Percentiles rank a stretch among this genome's conserved stretches.
Conservation (phyloP, 2,888 invertebrate genomes). For the Melanophora roralis region DNA sequence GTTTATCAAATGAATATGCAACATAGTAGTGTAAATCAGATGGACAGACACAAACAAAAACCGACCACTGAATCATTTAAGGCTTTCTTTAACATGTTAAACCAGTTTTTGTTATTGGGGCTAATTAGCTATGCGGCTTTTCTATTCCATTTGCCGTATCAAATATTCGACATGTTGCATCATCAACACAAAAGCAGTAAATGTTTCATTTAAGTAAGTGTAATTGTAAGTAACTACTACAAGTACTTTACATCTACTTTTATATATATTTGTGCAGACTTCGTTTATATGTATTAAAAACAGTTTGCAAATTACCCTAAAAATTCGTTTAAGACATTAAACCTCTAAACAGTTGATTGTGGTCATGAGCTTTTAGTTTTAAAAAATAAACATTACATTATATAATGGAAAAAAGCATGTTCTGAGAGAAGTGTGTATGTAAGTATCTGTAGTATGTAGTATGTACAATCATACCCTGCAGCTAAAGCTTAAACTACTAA, state of each 20-base stretch:
- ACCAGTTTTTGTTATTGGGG: conserved; percentile 39
- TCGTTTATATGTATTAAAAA: no score
- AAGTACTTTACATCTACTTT: conserved; percentile 17
- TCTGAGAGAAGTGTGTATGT: no score
- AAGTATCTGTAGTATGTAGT: no score
- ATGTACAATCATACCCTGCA: no score
- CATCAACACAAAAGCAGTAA: conserved; percentile 54
- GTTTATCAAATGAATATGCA: conserved; percentile 18
- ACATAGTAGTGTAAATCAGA: background rate
- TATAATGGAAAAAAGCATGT: no score
- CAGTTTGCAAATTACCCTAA: no score
- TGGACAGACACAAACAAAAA: background rate
- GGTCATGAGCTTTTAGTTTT: no score
- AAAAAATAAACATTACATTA: no score
- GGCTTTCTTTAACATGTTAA: conserved; percentile 38
- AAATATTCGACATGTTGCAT: conserved; percentile 59
- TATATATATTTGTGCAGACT: no score
- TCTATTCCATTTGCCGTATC: conserved; percentile 66
- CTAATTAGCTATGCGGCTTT: conserved; percentile 62
- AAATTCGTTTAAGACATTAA: no score
- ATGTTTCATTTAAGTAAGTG: conserved; percentile 49
- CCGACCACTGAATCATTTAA: conserved; percentile 27
- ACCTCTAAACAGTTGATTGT: no score
- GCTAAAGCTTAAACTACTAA: no score
- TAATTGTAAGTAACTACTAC: conserved; percentile 35